Percentiles rank a stretch among this genome's conserved stretches.
Evolutionary conservation across 2,888 invertebrate genomes (phyloP).

Genomic region (Macrosoma leucophasiata): DNA sequence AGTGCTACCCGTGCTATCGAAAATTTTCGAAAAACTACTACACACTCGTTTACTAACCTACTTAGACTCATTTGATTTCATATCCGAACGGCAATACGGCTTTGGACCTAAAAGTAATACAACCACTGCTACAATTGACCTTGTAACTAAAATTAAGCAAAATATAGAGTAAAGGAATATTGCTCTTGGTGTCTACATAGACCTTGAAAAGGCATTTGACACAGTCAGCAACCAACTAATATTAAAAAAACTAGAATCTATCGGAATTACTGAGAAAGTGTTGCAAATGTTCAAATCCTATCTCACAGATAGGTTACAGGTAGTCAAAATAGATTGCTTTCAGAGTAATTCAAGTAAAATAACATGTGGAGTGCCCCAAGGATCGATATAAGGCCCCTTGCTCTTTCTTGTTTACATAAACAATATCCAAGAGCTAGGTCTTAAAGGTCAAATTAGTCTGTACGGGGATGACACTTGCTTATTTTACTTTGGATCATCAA

Average conservation of each 20-base stretch:
- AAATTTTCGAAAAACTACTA: conserved; percentile 16
- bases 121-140: conserved; percentile 6
- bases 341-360: not conserved
- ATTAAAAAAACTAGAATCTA: too few relatives aligned
- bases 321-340: conserved; percentile 3
- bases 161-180: conserved; percentile 7
- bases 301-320: conserved; percentile 7
- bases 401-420: conserved; percentile 5
- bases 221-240: too few relatives aligned
- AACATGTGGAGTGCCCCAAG: conserved; percentile 3
- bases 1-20: conserved; percentile 7
- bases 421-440: conserved; percentile 4
- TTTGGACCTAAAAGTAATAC: conserved; percentile 7
- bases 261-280: conserved; percentile 2
- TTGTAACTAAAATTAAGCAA: conserved; percentile 6
- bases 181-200: conserved; percentile 10
- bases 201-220: too few relatives aligned
- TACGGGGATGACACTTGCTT: conserved; percentile 12
- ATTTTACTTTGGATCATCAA: conserved; percentile 7
- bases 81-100: conserved; percentile 1
- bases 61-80: not conserved
- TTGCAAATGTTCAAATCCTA: conserved; percentile 11
- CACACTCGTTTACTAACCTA: not conserved
- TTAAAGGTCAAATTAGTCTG: conserved; percentile 9
- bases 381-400: not conserved